These are phyloP conservation scores for Clusia tigrina DNA, from an alignment of 2,888 invertebrate genomes.

Conservation along the genomic window DNA sequence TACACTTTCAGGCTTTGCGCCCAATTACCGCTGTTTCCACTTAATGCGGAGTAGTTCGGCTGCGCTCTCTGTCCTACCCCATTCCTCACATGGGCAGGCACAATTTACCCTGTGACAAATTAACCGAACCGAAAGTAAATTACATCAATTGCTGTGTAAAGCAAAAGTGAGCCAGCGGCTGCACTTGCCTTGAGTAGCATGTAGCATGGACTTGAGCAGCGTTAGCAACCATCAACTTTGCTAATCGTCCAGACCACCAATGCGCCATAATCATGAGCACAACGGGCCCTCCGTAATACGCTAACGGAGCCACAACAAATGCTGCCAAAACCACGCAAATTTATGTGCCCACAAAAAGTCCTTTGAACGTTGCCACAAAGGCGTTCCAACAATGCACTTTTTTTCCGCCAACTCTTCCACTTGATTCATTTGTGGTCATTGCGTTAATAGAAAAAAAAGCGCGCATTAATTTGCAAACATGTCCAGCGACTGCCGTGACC, in stretches of 20 bases:
- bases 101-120: background rate
- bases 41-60: background rate
- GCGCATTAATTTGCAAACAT: conserved; percentile 4
- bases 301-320: no score
- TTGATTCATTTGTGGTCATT: conserved; percentile 20
- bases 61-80: no score
- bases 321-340: no score
- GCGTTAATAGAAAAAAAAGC: background rate
- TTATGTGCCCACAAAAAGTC: background rate
- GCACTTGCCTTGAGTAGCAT: no score
- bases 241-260: background rate
- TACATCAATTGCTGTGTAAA: background rate
- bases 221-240: no score
- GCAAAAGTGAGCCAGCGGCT: no score
- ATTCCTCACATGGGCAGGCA: background rate
- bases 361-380: background rate
- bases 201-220: no score
- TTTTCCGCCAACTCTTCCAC: background rate
- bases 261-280: background rate
- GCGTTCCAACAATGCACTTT: no score
- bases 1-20: background rate
- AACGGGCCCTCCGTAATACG: no score
- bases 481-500: conserved; percentile 5
- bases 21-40: no score
- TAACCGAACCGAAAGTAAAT: conserved; percentile 2